phyloP scores from a whole-genome alignment of 2,113 vertebrate genomes.

The Nesoenas mayeri region DNA sequence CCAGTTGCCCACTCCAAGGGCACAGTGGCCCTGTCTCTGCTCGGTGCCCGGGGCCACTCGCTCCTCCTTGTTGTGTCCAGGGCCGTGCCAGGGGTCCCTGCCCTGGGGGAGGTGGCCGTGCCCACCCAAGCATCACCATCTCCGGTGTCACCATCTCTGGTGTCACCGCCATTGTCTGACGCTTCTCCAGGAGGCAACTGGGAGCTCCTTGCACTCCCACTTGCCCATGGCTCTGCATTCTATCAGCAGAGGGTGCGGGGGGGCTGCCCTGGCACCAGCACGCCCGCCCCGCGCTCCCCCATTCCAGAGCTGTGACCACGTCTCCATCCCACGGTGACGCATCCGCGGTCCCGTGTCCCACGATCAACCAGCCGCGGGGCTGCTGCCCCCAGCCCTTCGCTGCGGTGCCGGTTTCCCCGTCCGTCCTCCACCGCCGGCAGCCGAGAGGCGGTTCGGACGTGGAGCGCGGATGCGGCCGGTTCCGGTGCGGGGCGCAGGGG shows the following conservation, averaged over 20 bases:
- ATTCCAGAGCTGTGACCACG: conserved; percentile 31
- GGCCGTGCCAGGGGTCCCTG: not conserved
- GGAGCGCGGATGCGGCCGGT: not conserved
- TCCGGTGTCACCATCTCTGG: not conserved
- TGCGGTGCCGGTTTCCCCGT: not conserved
- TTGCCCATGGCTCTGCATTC: not conserved
- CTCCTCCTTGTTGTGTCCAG: not conserved
- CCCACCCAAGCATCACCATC: not conserved
- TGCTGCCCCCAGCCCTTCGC: not conserved
- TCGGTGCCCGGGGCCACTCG: not conserved
- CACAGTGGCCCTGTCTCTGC: not conserved
- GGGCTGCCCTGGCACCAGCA: not conserved
- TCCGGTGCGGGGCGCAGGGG: fast-evolving
- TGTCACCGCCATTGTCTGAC: not conserved
- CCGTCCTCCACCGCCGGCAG: fast-evolving
- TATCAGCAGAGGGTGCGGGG: not conserved
- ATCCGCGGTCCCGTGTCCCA: not conserved
- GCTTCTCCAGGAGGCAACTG: not conserved
- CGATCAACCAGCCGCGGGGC: not conserved
- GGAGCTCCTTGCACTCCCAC: not conserved
- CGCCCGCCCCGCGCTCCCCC: not conserved
- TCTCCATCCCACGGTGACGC: not conserved
- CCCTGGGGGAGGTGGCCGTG: not conserved
- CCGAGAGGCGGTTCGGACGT: fast-evolving
- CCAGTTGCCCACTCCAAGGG: not conserved